Base-by-base conservation (phyloP, 2,113 vertebrate species). In the Corydoras maculifer region DNA sequence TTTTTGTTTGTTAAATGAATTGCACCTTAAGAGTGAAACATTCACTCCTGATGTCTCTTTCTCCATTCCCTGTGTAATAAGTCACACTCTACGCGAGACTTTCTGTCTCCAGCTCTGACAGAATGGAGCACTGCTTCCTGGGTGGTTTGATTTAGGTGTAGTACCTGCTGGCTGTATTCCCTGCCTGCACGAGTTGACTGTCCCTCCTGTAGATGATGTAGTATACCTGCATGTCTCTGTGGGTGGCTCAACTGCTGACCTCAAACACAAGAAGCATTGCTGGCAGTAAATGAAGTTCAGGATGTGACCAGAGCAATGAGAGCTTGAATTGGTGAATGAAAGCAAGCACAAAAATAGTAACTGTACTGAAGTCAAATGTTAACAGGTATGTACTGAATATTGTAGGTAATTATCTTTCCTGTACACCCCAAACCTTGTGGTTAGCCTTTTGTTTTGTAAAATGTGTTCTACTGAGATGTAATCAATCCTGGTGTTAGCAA, bases 151-250 rank as follows among this genome's bases (percentile, higher is more conserved):
- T 69, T 62, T 55, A 62, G 78, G 63, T 67, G 66, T 75, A 66
- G 72, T 80, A 80, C 75, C 75, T 79, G 78, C 65, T 77, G 78
- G 78, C 70, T 63, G 78, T 31, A 15, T 71, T 68, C 65, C 75
- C 72, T 35, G 62, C 58, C 65, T 69, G 60, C 77, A 8, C 35
- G 35, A 43, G 35, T 8, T 43, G 35, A 43, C 35, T 43, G 35
- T 43, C 35, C 35, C 35, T 32, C 13, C 62, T 75, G 25, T 14
- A 53, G 59, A 73, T 72, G 69, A 80, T 80, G 65, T 58, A 79
- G 57, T 49, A 61, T 78, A 75, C 73, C 61, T 66, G 75, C 14
- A 64, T 30, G 18, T 58, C 75, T 80, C 65, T 18, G 71, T 80
- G 78, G 75, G 78, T 80, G 78, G 78, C 62, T 77, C 50, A 65